These are phyloP conservation scores for Parus major DNA, from an alignment of 2,113 vertebrate genomes.

Conservation along the genomic window DNA sequence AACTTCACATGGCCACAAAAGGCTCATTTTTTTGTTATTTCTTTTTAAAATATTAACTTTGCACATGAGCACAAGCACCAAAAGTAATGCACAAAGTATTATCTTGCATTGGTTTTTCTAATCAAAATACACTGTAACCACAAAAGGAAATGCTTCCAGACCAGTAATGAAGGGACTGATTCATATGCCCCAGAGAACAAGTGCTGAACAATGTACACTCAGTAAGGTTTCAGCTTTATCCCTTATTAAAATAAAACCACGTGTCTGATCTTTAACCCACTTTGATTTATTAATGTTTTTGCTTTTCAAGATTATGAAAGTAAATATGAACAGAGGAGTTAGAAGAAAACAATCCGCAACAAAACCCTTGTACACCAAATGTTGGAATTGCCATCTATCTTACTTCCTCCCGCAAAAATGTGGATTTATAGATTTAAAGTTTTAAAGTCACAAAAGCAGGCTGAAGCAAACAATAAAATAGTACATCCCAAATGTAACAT, in stretches of 20 bases:
- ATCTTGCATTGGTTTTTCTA: not conserved
- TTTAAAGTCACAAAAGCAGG: not conserved
- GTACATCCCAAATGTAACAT: not conserved
- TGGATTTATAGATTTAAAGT: not conserved
- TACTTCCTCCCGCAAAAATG: not conserved
- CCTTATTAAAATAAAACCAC: conserved; percentile 53
- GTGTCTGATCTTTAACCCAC: conserved; percentile 33
- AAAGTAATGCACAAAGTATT: not conserved
- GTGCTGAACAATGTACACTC: conserved; percentile 17
- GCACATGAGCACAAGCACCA: not conserved
- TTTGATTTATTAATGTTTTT: conserved; percentile 40
- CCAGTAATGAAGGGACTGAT: conserved; percentile 29
- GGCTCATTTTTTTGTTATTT: not conserved
- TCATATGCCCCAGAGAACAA: conserved; percentile 52
- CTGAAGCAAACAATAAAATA: not conserved
- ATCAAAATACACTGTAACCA: conserved; percentile 5
- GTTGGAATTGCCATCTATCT: not conserved
- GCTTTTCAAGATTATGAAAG: conserved; percentile 10
- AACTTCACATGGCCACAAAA: not conserved
- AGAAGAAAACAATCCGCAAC: conserved; percentile 4
- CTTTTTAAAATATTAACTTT: not conserved
- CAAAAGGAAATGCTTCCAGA: conserved; percentile 35
- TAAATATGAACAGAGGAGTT: not conserved
- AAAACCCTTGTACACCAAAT: not conserved
- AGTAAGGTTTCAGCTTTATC: conserved; percentile 41